Percentiles rank a stretch among this genome's conserved stretches.
These are phyloP conservation scores for Eulemur coronatus DNA, from an alignment of 2,797 vertebrate species.

Conservation along the genomic window DNA sequence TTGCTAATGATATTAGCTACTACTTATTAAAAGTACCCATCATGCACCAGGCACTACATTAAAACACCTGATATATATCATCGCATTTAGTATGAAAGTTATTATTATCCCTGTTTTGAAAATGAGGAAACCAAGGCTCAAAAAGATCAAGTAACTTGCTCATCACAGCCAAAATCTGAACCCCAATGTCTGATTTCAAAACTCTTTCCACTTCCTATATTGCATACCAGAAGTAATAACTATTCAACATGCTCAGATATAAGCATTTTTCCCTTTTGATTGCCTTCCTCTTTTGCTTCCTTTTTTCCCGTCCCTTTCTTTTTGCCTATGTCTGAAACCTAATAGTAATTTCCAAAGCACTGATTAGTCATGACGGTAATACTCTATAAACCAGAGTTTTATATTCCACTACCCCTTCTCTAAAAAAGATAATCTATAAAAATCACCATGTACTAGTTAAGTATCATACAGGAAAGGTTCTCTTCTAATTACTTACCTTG, in stretches of 20 bases:
- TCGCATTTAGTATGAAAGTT: neutral
- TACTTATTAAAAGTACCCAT: slow-evolving; percentile 38
- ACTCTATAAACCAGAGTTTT: neutral
- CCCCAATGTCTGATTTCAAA: slow-evolving; percentile 12
- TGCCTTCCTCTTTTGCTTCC: neutral
- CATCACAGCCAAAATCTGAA: neutral
- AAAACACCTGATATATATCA: slow-evolving; percentile 4
- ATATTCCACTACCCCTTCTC: neutral
- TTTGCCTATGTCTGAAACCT: slow-evolving; percentile 14
- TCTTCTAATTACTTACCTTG: slow-evolving; percentile 87
- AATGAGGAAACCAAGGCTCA: slow-evolving; percentile 11
- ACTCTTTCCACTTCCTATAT: slow-evolving; percentile 25
- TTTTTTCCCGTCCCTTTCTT: slow-evolving; percentile 1
- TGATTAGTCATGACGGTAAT: neutral
- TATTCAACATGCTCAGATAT: slow-evolving; percentile 13
- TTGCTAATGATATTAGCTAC: neutral
- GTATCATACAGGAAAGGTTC: slow-evolving; percentile 42
- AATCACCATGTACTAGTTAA: slow-evolving; percentile 44
- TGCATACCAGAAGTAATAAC: neutral
- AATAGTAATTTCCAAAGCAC: slow-evolving; percentile 6
- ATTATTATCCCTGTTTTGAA: neutral
- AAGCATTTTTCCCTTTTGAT: neutral
- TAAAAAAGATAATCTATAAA: slow-evolving; percentile 52
- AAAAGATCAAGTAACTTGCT: neutral
- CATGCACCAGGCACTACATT: neutral